Conservation (phyloP, 2,888 invertebrate genomes). For the Cepaea hortensis region DNA sequence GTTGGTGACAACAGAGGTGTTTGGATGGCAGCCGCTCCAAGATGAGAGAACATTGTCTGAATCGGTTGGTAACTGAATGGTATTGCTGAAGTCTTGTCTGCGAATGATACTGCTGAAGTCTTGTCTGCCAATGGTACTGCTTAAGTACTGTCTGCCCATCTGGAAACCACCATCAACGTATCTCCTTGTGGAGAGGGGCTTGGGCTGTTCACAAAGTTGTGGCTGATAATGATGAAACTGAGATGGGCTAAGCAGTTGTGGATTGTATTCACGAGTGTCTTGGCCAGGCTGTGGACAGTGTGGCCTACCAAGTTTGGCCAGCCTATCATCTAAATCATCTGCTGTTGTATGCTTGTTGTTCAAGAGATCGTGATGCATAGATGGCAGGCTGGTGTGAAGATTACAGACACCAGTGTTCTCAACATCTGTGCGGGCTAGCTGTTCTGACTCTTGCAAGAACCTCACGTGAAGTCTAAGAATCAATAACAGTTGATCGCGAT, state of each 20-base stretch:
- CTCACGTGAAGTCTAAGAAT: constrained; percentile 68
- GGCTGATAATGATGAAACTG: not conserved
- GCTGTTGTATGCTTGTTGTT: constrained; percentile 27
- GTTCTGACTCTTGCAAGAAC: constrained; percentile 65
- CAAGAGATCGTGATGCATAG: constrained; percentile 54
- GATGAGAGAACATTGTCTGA: no score
- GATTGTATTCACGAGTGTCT: constrained; percentile 7
- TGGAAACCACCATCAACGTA: not conserved
- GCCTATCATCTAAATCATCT: constrained; percentile 49
- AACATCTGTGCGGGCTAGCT: constrained; percentile 8
- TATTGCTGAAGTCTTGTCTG: no score
- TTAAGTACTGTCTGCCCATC: constrained; percentile 15
- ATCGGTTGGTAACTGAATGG: no score
- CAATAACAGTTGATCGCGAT: constrained; percentile 66
- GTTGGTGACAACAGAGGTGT: no score
- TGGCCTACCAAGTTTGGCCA: constrained; percentile 58
- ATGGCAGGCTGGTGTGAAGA: constrained; percentile 52
- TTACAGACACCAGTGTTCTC: not conserved
- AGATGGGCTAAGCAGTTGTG: not conserved
- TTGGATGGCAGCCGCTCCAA: no score
- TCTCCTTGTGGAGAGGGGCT: not conserved
- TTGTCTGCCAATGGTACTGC: not conserved
- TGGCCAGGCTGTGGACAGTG: constrained; percentile 65
- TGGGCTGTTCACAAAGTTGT: not conserved
- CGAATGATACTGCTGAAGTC: no score